Percentiles rank a stretch among this genome's conserved stretches.
phyloP scores from a whole-genome alignment of 2,888 invertebrate species.

The Oxycera nigricornis region DNA sequence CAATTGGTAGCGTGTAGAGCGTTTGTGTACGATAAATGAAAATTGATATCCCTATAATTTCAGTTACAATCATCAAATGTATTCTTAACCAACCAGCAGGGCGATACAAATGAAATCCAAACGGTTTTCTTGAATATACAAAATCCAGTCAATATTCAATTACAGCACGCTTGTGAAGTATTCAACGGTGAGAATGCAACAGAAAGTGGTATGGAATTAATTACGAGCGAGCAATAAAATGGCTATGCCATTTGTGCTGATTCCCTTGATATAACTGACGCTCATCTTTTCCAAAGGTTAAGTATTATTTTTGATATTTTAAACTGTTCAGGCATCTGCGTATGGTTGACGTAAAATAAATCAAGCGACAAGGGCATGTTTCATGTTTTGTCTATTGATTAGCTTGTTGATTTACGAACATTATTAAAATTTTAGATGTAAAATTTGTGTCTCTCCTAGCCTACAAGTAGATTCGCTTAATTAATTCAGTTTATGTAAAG shows the following conservation, averaged over 20 bases:
- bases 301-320: no score
- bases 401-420: background rate
- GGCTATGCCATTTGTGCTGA: background rate
- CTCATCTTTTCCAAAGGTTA: no score
- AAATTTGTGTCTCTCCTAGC: no score
- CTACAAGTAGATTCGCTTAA: no score
- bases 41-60: background rate
- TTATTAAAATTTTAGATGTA: background rate
- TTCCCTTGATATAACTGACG: constrained; percentile 9
- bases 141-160: background rate
- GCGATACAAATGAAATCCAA: background rate
- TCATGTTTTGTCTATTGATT: no score
- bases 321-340: no score
- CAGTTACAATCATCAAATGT: background rate
- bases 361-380: no score
- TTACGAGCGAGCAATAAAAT: background rate
- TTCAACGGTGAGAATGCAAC: background rate
- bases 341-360: no score
- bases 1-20: constrained; percentile 9
- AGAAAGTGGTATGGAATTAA: background rate
- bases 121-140: constrained; percentile 28
- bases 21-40: background rate
- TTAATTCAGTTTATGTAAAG: no score
- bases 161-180: constrained; percentile 9
- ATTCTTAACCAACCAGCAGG: constrained; percentile 4